A percentile compares a stretch with the other conserved stretches of the same genome.
Evolutionary conservation across 2,888 invertebrate species (phyloP).

Genomic region (Eumacrocentrus americanus): DNA sequence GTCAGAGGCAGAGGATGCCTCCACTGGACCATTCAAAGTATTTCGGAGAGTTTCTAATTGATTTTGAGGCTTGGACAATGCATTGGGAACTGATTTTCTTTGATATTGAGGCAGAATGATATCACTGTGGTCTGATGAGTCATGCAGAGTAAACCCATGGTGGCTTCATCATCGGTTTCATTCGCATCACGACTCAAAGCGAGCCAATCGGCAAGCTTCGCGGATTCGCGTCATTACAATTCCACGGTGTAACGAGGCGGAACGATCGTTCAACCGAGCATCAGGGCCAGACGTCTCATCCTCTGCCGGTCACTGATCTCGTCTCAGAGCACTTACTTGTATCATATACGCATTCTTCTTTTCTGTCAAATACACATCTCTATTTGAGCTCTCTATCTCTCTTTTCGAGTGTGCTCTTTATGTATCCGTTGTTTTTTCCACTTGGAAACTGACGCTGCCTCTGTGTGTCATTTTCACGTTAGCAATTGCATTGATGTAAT

Average conservation of each 20-base stretch:
- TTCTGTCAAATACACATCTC: too few relatives aligned
- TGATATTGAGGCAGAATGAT: too few relatives aligned
- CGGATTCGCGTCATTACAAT: slow-evolving; percentile 32
- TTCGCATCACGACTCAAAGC: slow-evolving; percentile 11
- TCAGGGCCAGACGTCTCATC: slow-evolving; percentile 35
- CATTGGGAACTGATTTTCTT: too few relatives aligned
- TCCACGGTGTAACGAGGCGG: slow-evolving; percentile 42
- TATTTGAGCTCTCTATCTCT: too few relatives aligned
- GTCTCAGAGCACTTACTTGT: not conserved
- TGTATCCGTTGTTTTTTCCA: not conserved
- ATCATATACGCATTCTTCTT: too few relatives aligned
- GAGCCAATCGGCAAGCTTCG: slow-evolving; percentile 9
- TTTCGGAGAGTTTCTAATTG: too few relatives aligned
- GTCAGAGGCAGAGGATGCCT: too few relatives aligned
- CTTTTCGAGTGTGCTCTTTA: not conserved
- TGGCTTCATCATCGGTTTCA: not conserved
- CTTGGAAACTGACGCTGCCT: too few relatives aligned
- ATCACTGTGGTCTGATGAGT: too few relatives aligned
- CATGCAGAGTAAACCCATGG: too few relatives aligned
- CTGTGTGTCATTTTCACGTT: not conserved
- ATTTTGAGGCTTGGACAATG: too few relatives aligned
- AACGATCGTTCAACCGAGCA: slow-evolving; percentile 47
- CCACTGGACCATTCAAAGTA: too few relatives aligned
- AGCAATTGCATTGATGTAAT: not conserved
- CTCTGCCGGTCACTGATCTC: slow-evolving; percentile 30